Conservation (phyloP, 1,140 invertebrate species). For the Cyrtorhinus lividipennis region DNA sequence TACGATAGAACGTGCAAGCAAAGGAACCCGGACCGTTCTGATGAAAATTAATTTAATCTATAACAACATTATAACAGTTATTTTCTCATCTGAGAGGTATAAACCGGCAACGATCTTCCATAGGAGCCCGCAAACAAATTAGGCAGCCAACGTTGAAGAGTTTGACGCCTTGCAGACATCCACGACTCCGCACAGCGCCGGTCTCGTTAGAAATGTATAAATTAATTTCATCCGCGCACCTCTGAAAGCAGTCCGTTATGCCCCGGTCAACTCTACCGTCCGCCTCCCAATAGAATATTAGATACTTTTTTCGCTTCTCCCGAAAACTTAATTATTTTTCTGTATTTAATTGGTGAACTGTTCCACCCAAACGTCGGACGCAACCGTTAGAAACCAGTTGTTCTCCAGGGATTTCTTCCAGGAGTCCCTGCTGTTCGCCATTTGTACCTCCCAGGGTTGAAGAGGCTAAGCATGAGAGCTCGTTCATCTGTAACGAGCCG, state of each 20-base stretch:
- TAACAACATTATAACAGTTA: background rate
- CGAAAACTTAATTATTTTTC: background rate
- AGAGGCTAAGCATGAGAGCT: background rate
- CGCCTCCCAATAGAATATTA: conserved; percentile 2
- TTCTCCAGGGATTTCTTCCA: background rate
- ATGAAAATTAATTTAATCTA: background rate
- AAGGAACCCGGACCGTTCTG: too few species aligned
- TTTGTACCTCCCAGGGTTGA: conserved; percentile 2
- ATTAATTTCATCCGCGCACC: background rate
- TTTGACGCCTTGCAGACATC: conserved; percentile 4
- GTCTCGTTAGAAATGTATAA: background rate
- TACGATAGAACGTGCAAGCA: too few species aligned
- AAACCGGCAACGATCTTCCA: background rate
- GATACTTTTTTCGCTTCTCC: background rate
- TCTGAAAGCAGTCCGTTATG: background rate
- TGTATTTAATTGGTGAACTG: background rate
- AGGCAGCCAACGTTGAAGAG: background rate
- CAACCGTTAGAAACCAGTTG: conserved; percentile 2
- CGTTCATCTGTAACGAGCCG: conserved; percentile 6
- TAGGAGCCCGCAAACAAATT: background rate
- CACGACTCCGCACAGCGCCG: background rate
- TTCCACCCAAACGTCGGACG: background rate
- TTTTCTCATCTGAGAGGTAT: background rate
- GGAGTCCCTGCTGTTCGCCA: conserved; percentile 1
- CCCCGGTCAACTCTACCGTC: background rate